phyloP scores from a whole-genome alignment of 1,140 invertebrate genomes.

The Glossosoma conforme region DNA sequence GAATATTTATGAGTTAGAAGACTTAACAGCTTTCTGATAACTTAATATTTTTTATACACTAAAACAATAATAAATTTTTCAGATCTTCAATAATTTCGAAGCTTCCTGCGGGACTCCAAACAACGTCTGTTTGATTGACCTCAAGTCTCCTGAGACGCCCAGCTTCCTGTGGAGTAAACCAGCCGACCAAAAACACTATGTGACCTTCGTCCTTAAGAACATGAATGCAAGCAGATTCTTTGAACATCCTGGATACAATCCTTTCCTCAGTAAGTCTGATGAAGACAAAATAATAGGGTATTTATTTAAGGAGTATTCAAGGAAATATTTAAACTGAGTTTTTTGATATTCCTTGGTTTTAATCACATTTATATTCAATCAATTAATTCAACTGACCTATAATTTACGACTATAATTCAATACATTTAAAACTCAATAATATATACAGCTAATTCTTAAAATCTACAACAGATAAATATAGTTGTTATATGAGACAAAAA shows the following conservation, averaged over 20 bases:
- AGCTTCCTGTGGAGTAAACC: not conserved
- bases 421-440: not conserved
- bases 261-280: slow-evolving; percentile 19
- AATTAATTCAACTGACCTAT: not conserved
- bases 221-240: slow-evolving; percentile 5
- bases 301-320: not conserved
- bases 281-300: not conserved
- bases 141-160: slow-evolving; percentile 1
- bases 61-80: no score
- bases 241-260: not conserved
- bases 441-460: not conserved
- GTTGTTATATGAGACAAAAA: no score
- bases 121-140: slow-evolving; percentile 1
- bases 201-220: slow-evolving; percentile 6
- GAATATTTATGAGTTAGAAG: no score
- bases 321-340: not conserved
- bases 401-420: not conserved
- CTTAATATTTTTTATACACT: no score
- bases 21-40: no score
- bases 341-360: not conserved
- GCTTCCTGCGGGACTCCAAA: not conserved
- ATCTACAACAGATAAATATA: no score
- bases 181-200: slow-evolving; percentile 5
- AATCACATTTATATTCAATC: not conserved
- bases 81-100: slow-evolving; percentile 11